A percentile compares a stretch with the other conserved stretches of the same genome.
Evolutionary conservation across 64 coral and sea anemone species (phyloP).

Genomic region (Acropora tenuis): DNA sequence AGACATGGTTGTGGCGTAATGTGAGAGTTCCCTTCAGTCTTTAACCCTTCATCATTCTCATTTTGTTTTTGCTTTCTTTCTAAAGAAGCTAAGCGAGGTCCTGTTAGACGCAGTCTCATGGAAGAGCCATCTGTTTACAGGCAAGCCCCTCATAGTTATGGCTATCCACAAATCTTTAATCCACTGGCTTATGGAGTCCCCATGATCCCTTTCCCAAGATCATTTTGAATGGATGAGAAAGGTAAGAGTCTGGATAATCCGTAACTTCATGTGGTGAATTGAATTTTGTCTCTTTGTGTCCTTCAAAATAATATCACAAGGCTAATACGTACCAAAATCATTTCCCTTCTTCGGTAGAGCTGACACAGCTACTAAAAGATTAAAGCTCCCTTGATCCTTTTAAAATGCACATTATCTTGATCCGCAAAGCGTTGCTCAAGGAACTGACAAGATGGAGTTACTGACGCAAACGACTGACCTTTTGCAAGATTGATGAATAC

Average conservation of each 20-base stretch:
- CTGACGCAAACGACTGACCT: not conserved
- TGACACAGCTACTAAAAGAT: not conserved
- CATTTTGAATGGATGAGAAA: conserved; percentile 24
- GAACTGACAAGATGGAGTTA: no score
- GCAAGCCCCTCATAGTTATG: conserved; percentile 10
- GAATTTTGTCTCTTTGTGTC: no score
- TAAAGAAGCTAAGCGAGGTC: conserved; percentile 13
- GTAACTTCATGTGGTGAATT: no score
- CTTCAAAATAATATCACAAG: not conserved
- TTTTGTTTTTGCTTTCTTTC: not conserved
- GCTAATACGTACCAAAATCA: not conserved
- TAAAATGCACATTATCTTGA: no score
- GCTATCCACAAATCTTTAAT: conserved; percentile 40
- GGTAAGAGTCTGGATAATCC: not conserved
- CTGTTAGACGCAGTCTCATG: conserved; percentile 37
- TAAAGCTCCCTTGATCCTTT: no score
- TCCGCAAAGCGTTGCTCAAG: no score
- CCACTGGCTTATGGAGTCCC: conserved; percentile 21
- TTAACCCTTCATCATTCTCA: not conserved
- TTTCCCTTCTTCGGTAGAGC: not conserved
- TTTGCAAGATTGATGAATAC: not conserved
- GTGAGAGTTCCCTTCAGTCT: not conserved
- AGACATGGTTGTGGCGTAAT: no score
- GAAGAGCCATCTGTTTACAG: conserved; percentile 13
- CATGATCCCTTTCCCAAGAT: conserved; percentile 47